Percentiles rank a stretch among this genome's conserved stretches.
These are phyloP conservation scores for Mythimna vitellina DNA, from an alignment of 2,888 invertebrate species.

Conservation along the genomic window DNA sequence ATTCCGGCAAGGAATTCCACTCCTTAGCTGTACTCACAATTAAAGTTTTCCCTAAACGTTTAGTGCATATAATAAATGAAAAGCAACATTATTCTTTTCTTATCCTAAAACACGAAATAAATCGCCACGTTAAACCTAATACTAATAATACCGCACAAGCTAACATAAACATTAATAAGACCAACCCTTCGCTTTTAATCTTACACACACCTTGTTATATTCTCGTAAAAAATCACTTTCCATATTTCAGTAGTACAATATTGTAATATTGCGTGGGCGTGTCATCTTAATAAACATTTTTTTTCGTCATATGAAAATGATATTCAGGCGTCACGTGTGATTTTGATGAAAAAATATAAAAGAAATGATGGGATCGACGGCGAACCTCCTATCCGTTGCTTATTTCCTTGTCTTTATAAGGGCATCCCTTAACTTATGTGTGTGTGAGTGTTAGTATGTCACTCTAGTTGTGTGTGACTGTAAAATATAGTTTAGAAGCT, in stretches of 20 bases:
- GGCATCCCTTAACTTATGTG: slow-evolving; percentile 51
- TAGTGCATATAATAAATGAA: background rate
- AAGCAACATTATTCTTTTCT: background rate
- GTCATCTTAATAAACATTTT: slow-evolving; percentile 90
- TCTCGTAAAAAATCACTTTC: slow-evolving; percentile 90
- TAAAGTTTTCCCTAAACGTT: too few relatives aligned
- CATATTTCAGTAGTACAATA: slow-evolving; percentile 90
- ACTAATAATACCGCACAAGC: slow-evolving; percentile 52
- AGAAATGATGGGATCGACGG: slow-evolving; percentile 86
- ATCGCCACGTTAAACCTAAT: slow-evolving; percentile 13
- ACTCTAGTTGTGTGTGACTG: slow-evolving; percentile 3
- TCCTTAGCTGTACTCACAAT: too few relatives aligned
- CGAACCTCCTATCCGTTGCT: slow-evolving; percentile 68
- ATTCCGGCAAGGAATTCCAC: too few relatives aligned
- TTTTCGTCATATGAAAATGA: slow-evolving; percentile 89
- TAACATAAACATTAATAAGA: slow-evolving; percentile 68
- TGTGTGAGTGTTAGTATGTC: slow-evolving; percentile 27
- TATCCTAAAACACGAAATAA: background rate
- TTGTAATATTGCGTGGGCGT: slow-evolving; percentile 86
- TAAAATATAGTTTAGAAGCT: background rate
- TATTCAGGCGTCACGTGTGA: slow-evolving; percentile 90
- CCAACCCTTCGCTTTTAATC: slow-evolving; percentile 86
- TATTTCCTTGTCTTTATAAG: slow-evolving; percentile 66
- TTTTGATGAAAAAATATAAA: slow-evolving; percentile 91
- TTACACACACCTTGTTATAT: slow-evolving; percentile 87